Evolutionary conservation across 2,888 invertebrate species (phyloP).

Genomic region (Macaria liturata): DNA sequence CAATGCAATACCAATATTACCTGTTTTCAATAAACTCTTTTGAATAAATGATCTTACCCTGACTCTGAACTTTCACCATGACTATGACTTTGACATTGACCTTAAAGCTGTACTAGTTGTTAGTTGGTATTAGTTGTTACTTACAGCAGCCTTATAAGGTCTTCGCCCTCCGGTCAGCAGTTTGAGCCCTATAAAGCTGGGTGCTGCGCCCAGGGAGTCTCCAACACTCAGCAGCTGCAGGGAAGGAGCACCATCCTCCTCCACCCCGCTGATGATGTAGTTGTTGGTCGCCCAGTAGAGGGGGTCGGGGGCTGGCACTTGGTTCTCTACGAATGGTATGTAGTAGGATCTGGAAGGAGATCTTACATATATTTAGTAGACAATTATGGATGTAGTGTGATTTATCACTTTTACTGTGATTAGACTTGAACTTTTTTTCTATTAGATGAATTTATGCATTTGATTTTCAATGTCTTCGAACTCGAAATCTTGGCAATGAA

Average conservation of each 20-base stretch:
- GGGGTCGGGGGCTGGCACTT: constrained; percentile 82
- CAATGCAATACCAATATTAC: too few species aligned
- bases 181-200: constrained; percentile 78
- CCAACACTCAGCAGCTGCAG: constrained; percentile 84
- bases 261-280: constrained; percentile 87
- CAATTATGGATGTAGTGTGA: neutral
- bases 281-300: constrained; percentile 88
- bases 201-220: constrained; percentile 86
- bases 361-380: too few species aligned
- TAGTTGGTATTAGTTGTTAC: constrained; percentile 28
- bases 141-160: constrained; percentile 84
- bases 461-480: too few species aligned
- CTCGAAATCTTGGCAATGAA: too few species aligned
- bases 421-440: too few species aligned
- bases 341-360: constrained; percentile 80
- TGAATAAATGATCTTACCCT: too few species aligned
- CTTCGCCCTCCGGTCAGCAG: constrained; percentile 67
- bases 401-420: too few species aligned
- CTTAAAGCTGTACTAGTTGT: too few species aligned
- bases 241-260: constrained; percentile 66
- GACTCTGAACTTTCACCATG: too few species aligned
- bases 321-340: constrained; percentile 85
- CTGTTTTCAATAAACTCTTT: too few species aligned
- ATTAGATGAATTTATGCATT: too few species aligned
- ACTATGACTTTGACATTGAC: too few species aligned